phyloP scores from a whole-genome alignment of 2,888 invertebrate species.

The Teleogryllus oceanicus region DNA sequence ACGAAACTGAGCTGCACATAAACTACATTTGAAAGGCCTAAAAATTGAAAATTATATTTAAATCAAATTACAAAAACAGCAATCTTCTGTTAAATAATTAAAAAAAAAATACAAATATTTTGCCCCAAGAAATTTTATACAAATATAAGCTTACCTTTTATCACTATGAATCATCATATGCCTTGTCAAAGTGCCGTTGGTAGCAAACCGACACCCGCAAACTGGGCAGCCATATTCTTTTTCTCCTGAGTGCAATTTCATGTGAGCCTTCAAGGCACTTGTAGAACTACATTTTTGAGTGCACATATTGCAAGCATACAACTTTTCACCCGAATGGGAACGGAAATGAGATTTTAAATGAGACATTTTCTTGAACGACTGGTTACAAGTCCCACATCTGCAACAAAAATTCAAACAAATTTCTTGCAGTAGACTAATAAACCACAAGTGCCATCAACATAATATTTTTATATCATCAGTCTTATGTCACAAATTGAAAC shows the following conservation, averaged over 20 bases:
- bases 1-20: constrained; percentile 42
- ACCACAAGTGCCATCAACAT: too few species aligned
- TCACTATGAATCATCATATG: constrained; percentile 53
- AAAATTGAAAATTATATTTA: background rate
- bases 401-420: constrained; percentile 9
- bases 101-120: constrained; percentile 24
- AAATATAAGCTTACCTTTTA: constrained; percentile 43
- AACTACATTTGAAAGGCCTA: constrained; percentile 40
- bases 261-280: constrained; percentile 45
- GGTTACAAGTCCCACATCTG: constrained; percentile 48
- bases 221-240: constrained; percentile 45
- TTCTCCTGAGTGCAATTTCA: constrained; percentile 34
- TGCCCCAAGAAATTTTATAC: background rate
- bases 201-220: constrained; percentile 49
- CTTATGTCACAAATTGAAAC: background rate
- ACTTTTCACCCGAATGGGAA: constrained; percentile 48
- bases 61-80: background rate
- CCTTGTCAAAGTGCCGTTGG: constrained; percentile 51
- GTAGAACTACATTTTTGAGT: constrained; percentile 46
- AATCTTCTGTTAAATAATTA: background rate
- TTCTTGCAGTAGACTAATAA: too few species aligned
- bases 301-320: constrained; percentile 45
- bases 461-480: background rate
- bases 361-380: constrained; percentile 49
- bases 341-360: constrained; percentile 51